A percentile compares a stretch with the other conserved stretches of the same genome.
phyloP scores from a whole-genome alignment of 2,797 vertebrate genomes.

The Danio jaintianensis region DNA sequence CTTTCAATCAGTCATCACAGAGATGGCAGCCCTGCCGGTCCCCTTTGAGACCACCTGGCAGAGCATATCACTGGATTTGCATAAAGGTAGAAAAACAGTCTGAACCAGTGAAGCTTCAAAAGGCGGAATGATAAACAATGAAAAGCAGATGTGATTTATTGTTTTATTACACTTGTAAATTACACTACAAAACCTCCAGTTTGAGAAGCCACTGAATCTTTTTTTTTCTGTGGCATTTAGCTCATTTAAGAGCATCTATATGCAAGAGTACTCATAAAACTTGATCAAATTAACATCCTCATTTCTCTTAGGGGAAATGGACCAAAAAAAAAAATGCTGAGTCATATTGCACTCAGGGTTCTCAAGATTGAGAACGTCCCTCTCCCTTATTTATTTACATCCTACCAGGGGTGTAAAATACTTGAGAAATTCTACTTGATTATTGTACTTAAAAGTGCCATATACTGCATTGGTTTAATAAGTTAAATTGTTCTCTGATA shows the following conservation, averaged over 20 bases:
- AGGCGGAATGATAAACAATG: conserved; percentile 42
- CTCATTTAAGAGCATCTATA: not conserved
- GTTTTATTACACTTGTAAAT: not conserved
- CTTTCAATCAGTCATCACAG: conserved; percentile 58
- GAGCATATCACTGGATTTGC: conserved; percentile 50
- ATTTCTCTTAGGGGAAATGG: not conserved
- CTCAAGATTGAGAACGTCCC: not conserved
- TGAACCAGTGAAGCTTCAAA: conserved; percentile 35
- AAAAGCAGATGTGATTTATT: not conserved
- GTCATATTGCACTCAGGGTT: conserved; percentile 1
- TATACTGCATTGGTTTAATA: too few species aligned
- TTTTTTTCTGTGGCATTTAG: not conserved
- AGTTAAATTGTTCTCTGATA: too few species aligned
- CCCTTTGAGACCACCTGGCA: conserved; percentile 62
- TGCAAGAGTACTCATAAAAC: not conserved
- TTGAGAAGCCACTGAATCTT: not conserved
- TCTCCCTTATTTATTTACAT: not conserved
- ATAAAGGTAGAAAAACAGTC: conserved; percentile 48
- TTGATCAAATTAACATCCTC: not conserved
- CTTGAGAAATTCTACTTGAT: too few species aligned
- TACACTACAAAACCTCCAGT: not conserved
- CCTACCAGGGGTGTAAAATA: not conserved
- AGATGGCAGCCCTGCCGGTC: conserved; percentile 34
- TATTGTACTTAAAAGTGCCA: too few species aligned
- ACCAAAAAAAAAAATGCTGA: not conserved